These are phyloP conservation scores for Plebejus anna DNA, from an alignment of 2,888 invertebrate species.

Conservation along the genomic window DNA sequence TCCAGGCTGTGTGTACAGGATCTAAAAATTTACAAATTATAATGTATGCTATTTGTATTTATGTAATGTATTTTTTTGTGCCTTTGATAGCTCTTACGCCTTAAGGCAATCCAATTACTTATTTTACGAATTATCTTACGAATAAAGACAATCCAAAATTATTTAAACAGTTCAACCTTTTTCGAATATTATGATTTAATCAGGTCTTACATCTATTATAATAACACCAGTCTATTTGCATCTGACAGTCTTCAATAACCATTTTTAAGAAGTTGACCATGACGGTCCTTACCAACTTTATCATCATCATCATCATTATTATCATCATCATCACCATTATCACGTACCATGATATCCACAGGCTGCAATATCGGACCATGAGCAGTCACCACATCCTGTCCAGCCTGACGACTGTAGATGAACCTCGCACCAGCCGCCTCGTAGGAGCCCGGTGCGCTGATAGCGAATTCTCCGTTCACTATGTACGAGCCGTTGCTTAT, in stretches of 20 bases:
- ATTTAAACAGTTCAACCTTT: too few relatives aligned
- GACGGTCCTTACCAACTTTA: not conserved
- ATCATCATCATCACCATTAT: not conserved
- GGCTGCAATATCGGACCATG: slow-evolving; percentile 88
- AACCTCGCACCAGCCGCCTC: slow-evolving; percentile 90
- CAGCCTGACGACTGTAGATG: slow-evolving; percentile 86
- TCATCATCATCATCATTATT: not conserved
- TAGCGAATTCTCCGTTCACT: slow-evolving; percentile 90
- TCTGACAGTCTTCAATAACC: too few relatives aligned
- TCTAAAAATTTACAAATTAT: slow-evolving; percentile 68
- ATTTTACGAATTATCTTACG: too few relatives aligned
- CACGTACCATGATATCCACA: slow-evolving; percentile 88
- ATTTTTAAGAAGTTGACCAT: not conserved
- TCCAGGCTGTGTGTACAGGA: slow-evolving; percentile 89
- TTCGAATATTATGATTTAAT: too few relatives aligned
- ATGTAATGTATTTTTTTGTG: too few relatives aligned
- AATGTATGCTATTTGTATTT: too few relatives aligned
- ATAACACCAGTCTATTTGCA: too few relatives aligned
- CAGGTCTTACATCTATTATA: too few relatives aligned
- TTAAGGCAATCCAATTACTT: too few relatives aligned
- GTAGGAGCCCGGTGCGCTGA: slow-evolving; percentile 86
- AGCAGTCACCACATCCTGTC: slow-evolving; percentile 87
- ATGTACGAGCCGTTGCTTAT: slow-evolving; percentile 87
- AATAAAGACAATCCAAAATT: too few relatives aligned
- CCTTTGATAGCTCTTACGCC: too few relatives aligned